Conservation (phyloP, 2,888 invertebrate genomes). For the Ophion costatus region DNA sequence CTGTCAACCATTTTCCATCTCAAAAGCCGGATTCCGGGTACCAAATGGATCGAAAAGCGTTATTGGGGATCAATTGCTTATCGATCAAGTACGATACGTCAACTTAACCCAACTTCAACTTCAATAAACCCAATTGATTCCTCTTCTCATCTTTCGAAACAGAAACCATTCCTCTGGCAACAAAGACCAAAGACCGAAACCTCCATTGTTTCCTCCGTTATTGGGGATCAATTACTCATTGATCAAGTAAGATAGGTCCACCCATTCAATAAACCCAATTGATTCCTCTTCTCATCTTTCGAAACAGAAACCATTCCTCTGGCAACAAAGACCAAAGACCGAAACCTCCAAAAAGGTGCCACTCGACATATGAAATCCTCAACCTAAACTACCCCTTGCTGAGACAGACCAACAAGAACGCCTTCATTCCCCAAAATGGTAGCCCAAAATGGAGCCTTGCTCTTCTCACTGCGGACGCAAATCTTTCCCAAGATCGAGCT, state of each 20-base stretch:
- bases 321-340: neutral
- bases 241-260: no score
- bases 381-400: neutral
- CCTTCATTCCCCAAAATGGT: neutral
- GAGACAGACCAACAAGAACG: neutral
- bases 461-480: neutral
- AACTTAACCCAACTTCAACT: no score
- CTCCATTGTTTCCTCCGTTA: no score
- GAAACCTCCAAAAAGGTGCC: neutral
- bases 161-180: neutral
- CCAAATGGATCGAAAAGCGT: no score
- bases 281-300: no score
- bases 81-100: no score
- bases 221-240: no score
- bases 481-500: neutral
- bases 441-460: neutral
- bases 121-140: no score
- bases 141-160: no score
- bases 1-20: neutral
- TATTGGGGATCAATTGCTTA: no score
- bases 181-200: neutral
- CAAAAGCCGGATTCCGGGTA: neutral
- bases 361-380: neutral
- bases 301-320: neutral
- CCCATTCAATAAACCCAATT: no score